These are phyloP conservation scores for Zaprionus capensis DNA, from an alignment of 1,140 invertebrate genomes.

Conservation along the genomic window DNA sequence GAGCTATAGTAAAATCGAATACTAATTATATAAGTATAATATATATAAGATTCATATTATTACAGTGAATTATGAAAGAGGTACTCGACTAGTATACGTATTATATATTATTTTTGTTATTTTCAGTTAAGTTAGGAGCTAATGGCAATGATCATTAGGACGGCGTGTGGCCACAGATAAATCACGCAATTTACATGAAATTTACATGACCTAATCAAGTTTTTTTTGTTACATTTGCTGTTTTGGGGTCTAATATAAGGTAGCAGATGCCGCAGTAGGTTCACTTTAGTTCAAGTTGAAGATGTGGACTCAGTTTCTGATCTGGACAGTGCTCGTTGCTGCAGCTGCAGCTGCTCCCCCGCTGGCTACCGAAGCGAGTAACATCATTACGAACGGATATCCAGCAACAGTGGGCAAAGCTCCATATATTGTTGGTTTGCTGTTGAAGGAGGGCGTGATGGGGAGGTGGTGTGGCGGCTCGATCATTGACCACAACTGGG, in stretches of 20 bases:
- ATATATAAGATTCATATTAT: too few species aligned
- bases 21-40: too few species aligned
- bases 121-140: not conserved
- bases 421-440: constrained; percentile 85
- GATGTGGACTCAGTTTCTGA: not conserved
- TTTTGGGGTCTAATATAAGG: not conserved
- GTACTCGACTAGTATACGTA: not conserved
- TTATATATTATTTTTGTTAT: not conserved
- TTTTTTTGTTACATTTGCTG: not conserved
- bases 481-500: constrained; percentile 85
- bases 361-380: constrained; percentile 1
- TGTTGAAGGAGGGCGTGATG: constrained; percentile 57
- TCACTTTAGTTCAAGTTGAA: not conserved
- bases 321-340: not conserved
- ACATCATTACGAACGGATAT: constrained; percentile 56
- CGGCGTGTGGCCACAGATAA: not conserved
- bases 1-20: too few species aligned
- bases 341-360: not conserved
- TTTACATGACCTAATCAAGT: not conserved
- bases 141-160: not conserved
- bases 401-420: constrained; percentile 76
- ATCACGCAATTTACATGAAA: not conserved
- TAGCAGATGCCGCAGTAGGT: not conserved
- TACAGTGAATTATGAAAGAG: not conserved
- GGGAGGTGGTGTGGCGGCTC: constrained; percentile 86